Percentiles rank a stretch among this genome's conserved stretches.
These are phyloP conservation scores for Nemoura dubitans DNA, from an alignment of 2,888 invertebrate genomes.

Conservation along the genomic window DNA sequence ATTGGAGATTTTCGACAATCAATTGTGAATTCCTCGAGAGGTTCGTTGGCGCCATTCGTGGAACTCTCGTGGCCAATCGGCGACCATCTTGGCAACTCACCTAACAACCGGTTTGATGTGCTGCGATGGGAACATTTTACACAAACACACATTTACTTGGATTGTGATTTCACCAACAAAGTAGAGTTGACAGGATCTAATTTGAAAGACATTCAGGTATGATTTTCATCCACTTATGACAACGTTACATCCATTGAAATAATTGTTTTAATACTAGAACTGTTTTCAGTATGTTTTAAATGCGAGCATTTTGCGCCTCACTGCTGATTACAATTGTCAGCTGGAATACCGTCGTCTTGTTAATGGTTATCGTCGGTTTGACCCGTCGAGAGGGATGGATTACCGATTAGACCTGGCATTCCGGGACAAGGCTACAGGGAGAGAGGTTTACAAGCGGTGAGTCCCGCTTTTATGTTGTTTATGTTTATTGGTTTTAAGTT, in stretches of 20 bases:
- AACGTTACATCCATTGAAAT: background rate
- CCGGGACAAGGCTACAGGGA: conserved; percentile 61
- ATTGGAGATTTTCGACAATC: conserved; percentile 61
- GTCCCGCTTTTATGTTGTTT: background rate
- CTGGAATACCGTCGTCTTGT: conserved; percentile 67
- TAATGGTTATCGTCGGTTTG: conserved; percentile 81
- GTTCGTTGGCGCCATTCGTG: conserved; percentile 57
- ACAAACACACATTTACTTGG: conserved; percentile 80
- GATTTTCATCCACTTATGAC: conserved; percentile 46
- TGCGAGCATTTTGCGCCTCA: conserved; percentile 63
- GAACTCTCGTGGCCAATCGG: conserved; percentile 78
- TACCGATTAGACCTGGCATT: conserved; percentile 80
- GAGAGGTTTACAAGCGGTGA: conserved; percentile 65
- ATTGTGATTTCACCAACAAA: conserved; percentile 79
- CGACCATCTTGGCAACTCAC: conserved; percentile 70
- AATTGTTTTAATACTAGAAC: background rate
- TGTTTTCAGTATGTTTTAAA: conserved; percentile 62
- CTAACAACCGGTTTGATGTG: conserved; percentile 82
- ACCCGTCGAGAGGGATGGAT: conserved; percentile 86
- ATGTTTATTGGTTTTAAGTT: background rate
- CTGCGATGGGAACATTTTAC: conserved; percentile 89
- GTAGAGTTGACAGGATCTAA: conserved; percentile 72
- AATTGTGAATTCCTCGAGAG: conserved; percentile 60
- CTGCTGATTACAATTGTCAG: conserved; percentile 62
- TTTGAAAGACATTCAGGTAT: conserved; percentile 72